phyloP scores from a whole-genome alignment of 2,888 invertebrate genomes.

The Coelopa pilipes region DNA sequence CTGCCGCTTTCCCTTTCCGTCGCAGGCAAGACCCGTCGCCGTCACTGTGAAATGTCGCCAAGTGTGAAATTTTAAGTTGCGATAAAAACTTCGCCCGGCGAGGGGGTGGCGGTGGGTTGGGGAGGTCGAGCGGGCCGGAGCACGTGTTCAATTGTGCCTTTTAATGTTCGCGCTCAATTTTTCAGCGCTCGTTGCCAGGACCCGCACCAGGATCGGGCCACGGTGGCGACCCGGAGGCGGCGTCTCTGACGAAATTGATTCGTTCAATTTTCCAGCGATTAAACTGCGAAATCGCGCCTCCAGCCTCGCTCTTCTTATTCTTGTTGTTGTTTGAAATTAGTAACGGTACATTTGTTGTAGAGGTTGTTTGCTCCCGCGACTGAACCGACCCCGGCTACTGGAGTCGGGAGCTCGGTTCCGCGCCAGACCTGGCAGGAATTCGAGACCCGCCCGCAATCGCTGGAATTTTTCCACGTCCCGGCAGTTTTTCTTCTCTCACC shows the following conservation, averaged over 20 bases:
- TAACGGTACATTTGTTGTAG: conserved; percentile 63
- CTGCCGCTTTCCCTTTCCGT: no score
- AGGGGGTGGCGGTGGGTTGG: conserved; percentile 27
- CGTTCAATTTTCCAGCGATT: conserved; percentile 67
- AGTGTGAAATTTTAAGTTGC: conserved; percentile 46
- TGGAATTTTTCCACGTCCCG: conserved; percentile 53
- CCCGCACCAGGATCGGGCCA: not conserved
- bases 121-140: not conserved
- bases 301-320: conserved; percentile 34
- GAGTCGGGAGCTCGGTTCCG: not conserved
- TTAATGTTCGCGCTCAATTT: conserved; percentile 54
- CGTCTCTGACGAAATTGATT: conserved; percentile 65
- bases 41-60: not conserved
- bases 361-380: conserved; percentile 48
- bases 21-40: not conserved
- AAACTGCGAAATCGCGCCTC: conserved; percentile 57
- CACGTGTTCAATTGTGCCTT: conserved; percentile 40
- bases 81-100: conserved; percentile 40
- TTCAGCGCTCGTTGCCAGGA: conserved; percentile 41
- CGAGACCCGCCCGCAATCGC: not conserved
- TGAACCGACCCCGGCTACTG: not conserved
- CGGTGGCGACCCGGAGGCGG: not conserved
- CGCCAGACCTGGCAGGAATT: not conserved
- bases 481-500: conserved; percentile 23
- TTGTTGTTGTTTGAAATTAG: conserved; percentile 52